phyloP scores from a whole-genome alignment of 2,888 invertebrate genomes.

The Ornithoptera alexandrae region DNA sequence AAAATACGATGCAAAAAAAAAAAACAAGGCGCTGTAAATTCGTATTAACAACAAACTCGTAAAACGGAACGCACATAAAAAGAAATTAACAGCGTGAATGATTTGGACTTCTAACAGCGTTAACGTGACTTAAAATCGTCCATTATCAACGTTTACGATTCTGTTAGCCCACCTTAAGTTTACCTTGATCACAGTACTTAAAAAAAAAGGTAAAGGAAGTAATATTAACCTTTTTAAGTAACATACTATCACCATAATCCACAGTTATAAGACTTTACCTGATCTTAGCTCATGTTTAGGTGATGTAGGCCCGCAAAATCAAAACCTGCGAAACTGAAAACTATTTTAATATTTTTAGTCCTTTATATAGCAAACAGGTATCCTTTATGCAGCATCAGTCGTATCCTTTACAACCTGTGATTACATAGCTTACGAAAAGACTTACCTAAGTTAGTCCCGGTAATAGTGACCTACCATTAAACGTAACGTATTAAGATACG shows the following conservation, averaged over 20 bases:
- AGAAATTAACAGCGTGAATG: constrained; percentile 22
- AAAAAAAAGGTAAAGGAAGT: constrained; percentile 10
- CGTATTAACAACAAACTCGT: constrained; percentile 7
- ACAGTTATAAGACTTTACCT: neutral
- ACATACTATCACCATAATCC: neutral
- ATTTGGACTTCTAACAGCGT: constrained; percentile 16
- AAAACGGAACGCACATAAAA: constrained; percentile 22
- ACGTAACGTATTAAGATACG: too few relatives aligned
- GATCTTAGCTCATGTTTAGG: too few relatives aligned
- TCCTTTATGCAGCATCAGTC: too few relatives aligned
- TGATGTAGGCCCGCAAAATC: too few relatives aligned
- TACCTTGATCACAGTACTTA: constrained; percentile 12
- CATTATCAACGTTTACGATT: constrained; percentile 27
- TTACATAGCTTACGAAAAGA: too few relatives aligned
- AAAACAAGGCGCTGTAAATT: neutral
- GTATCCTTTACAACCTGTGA: too few relatives aligned
- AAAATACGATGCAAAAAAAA: neutral
- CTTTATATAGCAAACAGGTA: too few relatives aligned
- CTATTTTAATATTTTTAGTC: too few relatives aligned
- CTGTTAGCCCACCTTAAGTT: constrained; percentile 13
- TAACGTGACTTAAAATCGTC: constrained; percentile 25
- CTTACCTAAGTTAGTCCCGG: too few relatives aligned
- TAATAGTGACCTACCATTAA: too few relatives aligned
- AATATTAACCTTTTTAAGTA: neutral
- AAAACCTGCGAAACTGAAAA: too few relatives aligned